Percentiles rank a stretch among this genome's conserved stretches.
Conservation (phyloP, 2,888 invertebrate genomes). For the Cerceris rybyensis region DNA sequence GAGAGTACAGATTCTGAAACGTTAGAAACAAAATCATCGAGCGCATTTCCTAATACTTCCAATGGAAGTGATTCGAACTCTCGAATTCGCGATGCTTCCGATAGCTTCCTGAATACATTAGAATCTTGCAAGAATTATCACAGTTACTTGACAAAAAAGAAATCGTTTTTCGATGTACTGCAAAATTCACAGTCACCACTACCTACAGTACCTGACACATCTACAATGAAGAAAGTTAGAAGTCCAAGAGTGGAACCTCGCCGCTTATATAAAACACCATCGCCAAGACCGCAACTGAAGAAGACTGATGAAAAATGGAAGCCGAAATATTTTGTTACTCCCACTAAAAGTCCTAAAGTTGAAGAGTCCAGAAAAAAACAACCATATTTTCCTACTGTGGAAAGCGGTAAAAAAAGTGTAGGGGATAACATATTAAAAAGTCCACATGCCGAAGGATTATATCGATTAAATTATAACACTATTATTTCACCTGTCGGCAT, state of each 20-base stretch:
- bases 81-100: constrained; percentile 9
- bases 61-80: constrained; percentile 35
- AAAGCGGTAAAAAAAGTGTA: background rate
- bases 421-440: constrained; percentile 49
- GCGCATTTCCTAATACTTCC: constrained; percentile 33
- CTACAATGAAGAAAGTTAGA: background rate
- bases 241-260: constrained; percentile 8
- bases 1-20: constrained; percentile 66
- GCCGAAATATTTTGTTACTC: constrained; percentile 67
- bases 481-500: constrained; percentile 74
- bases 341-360: constrained; percentile 62
- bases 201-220: background rate
- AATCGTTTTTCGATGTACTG: constrained; percentile 35
- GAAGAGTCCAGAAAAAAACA: constrained; percentile 41
- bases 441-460: constrained; percentile 54
- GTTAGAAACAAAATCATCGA: constrained; percentile 43
- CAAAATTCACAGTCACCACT: background rate
- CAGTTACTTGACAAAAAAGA: constrained; percentile 59
- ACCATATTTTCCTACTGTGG: constrained; percentile 57
- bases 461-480: constrained; percentile 63
- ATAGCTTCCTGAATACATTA: constrained; percentile 69
- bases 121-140: constrained; percentile 70
- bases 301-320: background rate
- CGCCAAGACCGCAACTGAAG: background rate
- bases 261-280: constrained; percentile 7